Conservation (phyloP, 2,797 vertebrate genomes). For the Scarus forsteni region DNA sequence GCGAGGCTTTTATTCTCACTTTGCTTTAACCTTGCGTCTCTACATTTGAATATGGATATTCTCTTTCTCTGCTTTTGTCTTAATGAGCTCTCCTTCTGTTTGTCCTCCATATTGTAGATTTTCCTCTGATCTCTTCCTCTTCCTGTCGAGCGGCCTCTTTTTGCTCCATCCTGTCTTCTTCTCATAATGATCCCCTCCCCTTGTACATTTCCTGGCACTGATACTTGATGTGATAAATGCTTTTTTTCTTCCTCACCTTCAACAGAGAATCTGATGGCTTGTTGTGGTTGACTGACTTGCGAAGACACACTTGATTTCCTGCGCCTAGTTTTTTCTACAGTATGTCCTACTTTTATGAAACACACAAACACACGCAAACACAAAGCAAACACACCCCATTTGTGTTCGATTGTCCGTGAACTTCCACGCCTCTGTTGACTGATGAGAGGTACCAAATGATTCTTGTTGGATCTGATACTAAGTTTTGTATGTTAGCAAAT, state of each 20-base stretch:
- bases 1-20: constrained; percentile 47
- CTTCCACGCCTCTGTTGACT: constrained; percentile 1
- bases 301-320: constrained; percentile 25
- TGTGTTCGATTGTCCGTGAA: not conserved
- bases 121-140: constrained; percentile 55
- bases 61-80: constrained; percentile 29
- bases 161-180: constrained; percentile 14
- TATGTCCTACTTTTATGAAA: constrained; percentile 13
- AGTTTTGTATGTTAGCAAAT: not conserved
- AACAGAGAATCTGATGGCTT: constrained; percentile 30
- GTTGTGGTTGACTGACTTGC: constrained; percentile 45
- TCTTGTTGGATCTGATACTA: not conserved
- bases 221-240: constrained; percentile 41
- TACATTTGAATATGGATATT: constrained; percentile 65
- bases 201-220: constrained; percentile 24
- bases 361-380: not conserved
- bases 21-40: constrained; percentile 64
- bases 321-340: constrained; percentile 6
- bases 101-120: constrained; percentile 23
- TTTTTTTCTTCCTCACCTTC: constrained; percentile 34
- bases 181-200: constrained; percentile 47
- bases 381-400: not conserved
- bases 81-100: constrained; percentile 55
- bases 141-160: constrained; percentile 7
- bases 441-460: not conserved